Percentiles rank a stretch among this genome's conserved stretches.
phyloP scores from a whole-genome alignment of 2,888 invertebrate genomes.

The Chymomyza amoena region DNA sequence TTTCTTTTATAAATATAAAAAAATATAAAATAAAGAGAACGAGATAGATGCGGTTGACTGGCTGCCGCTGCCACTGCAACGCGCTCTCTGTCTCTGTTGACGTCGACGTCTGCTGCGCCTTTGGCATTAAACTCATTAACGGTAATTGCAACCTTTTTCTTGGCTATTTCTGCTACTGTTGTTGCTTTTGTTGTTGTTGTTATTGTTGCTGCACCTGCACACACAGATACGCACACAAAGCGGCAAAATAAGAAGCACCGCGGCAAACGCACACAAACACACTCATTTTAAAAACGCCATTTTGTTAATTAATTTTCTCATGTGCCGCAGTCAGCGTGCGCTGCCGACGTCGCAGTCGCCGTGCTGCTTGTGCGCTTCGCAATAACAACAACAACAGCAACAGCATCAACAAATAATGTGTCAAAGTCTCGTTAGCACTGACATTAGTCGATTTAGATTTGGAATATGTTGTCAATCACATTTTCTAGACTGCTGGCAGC shows the following conservation, averaged over 20 bases:
- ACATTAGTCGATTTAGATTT: slow-evolving; percentile 44
- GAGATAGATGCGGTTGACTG: neutral
- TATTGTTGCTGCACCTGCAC: neutral
- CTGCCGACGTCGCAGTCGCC: neutral
- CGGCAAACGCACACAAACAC: slow-evolving; percentile 3
- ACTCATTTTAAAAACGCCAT: slow-evolving; percentile 38
- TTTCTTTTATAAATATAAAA: slow-evolving; percentile 7
- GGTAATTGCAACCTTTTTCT: slow-evolving; percentile 71
- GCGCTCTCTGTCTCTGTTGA: neutral
- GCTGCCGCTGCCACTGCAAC: neutral
- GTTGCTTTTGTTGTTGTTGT: neutral
- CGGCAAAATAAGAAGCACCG: too few species aligned
- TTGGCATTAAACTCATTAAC: slow-evolving; percentile 74
- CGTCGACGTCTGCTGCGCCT: slow-evolving; percentile 30
- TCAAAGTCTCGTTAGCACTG: slow-evolving; percentile 49
- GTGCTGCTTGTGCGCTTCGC: neutral
- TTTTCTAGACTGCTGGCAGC: slow-evolving; percentile 1
- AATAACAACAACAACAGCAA: neutral
- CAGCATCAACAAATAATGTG: neutral
- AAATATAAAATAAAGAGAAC: slow-evolving; percentile 15
- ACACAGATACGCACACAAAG: neutral
- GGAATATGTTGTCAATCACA: slow-evolving; percentile 65
- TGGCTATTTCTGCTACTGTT: neutral
- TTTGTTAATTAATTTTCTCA: slow-evolving; percentile 74
- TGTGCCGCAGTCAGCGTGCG: slow-evolving; percentile 24